Percentiles rank a stretch among this genome's conserved stretches.
Conservation (phyloP, 2,888 invertebrate species). For the Orchesella flavescens region DNA sequence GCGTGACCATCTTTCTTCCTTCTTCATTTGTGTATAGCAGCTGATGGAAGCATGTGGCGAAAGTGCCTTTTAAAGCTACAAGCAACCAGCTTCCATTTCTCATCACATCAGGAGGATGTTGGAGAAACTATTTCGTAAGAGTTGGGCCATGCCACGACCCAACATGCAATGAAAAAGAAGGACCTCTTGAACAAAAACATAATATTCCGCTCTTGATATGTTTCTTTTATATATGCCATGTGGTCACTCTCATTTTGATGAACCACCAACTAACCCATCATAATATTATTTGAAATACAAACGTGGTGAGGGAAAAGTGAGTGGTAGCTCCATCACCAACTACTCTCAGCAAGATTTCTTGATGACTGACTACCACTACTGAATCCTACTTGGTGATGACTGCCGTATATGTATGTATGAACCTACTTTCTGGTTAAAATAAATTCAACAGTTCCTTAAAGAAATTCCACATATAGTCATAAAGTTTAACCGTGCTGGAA, state of each 20-base stretch:
- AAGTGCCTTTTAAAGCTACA: slow-evolving; percentile 60
- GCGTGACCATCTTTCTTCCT: not conserved
- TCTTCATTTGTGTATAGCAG: not conserved
- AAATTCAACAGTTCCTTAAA: not conserved
- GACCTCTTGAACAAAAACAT: too few relatives aligned
- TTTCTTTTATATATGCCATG: not conserved
- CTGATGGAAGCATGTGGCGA: slow-evolving; percentile 50
- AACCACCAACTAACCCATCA: not conserved
- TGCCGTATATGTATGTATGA: not conserved
- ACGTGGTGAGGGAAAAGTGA: not conserved
- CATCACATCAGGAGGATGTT: slow-evolving; percentile 42
- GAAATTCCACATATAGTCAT: slow-evolving; percentile 5
- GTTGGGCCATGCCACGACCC: too few relatives aligned
- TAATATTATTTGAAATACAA: too few relatives aligned
- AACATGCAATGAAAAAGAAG: too few relatives aligned
- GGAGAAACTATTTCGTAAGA: not conserved
- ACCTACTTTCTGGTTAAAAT: too few relatives aligned
- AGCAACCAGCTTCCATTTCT: slow-evolving; percentile 57
- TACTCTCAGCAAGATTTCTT: slow-evolving; percentile 18
- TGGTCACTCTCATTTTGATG: not conserved
- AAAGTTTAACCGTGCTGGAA: not conserved
- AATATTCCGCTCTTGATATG: too few relatives aligned
- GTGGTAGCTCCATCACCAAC: not conserved
- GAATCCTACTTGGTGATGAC: not conserved
- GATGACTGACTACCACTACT: not conserved